phyloP scores from a whole-genome alignment of 2,888 invertebrate species.

The Drosophila paracracens region DNA sequence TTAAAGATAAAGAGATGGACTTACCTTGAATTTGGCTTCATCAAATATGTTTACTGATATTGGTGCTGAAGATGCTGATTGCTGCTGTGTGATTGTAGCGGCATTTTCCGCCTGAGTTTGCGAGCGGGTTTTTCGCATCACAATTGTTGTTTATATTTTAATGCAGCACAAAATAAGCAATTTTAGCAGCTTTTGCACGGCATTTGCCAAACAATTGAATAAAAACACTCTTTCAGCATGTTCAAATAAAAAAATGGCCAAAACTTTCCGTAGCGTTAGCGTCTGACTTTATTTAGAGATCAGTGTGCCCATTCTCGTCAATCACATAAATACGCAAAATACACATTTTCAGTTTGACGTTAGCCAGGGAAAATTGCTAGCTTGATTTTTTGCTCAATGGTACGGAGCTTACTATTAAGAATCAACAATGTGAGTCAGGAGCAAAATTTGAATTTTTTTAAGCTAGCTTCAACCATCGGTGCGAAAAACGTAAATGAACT shows the following conservation, averaged over 20 bases:
- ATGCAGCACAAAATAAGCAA: conserved; percentile 51
- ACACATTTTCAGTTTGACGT: not conserved
- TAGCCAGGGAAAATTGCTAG: not conserved
- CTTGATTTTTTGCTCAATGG: conserved; percentile 16
- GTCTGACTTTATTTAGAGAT: conserved; percentile 45
- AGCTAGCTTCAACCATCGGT: not conserved
- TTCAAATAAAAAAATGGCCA: conserved; percentile 32
- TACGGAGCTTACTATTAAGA: conserved; percentile 8
- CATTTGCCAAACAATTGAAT: conserved; percentile 27
- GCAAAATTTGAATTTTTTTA: not conserved
- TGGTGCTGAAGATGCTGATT: conserved; percentile 50
- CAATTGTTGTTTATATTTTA: conserved; percentile 53
- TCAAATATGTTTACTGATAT: conserved; percentile 60
- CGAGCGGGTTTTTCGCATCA: conserved; percentile 85
- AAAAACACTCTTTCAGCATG: conserved; percentile 37
- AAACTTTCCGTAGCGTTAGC: conserved; percentile 64
- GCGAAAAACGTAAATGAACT: not conserved
- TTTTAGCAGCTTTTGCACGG: conserved; percentile 25
- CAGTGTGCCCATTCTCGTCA: conserved; percentile 38
- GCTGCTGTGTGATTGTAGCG: conserved; percentile 58
- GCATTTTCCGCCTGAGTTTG: conserved; percentile 85
- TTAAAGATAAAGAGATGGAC: conserved; percentile 8
- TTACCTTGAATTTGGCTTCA: conserved; percentile 67
- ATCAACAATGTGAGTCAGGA: not conserved
- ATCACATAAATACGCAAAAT: conserved; percentile 16